Evolutionary conservation across 2,888 invertebrate genomes (phyloP).

Genomic region (Coleophora flavipennella): DNA sequence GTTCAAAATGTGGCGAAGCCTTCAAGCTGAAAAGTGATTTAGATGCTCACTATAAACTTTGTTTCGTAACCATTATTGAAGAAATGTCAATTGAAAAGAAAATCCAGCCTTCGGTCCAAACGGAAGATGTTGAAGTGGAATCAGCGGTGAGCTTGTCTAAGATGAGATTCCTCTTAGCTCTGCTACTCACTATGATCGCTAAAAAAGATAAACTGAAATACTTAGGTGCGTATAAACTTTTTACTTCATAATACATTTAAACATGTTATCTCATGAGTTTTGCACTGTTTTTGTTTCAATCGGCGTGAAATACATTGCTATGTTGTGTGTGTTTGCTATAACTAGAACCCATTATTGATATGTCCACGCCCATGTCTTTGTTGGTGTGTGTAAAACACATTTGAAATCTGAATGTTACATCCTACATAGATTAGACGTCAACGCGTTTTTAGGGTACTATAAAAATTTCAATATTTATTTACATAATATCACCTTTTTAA

Average conservation of each 20-base stretch:
- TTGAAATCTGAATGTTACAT: too few relatives aligned
- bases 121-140: constrained; percentile 51
- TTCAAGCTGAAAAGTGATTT: constrained; percentile 84
- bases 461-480: too few relatives aligned
- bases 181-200: constrained; percentile 86
- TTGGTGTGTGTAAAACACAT: too few relatives aligned
- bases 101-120: constrained; percentile 30
- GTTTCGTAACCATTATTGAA: constrained; percentile 39
- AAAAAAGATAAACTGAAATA: constrained; percentile 83
- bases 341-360: constrained; percentile 20
- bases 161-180: constrained; percentile 85
- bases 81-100: constrained; percentile 35
- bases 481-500: too few relatives aligned
- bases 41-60: constrained; percentile 74
- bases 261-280: constrained; percentile 32
- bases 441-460: not conserved
- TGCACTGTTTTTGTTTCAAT: constrained; percentile 48
- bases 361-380: constrained; percentile 14
- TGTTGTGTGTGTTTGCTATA: constrained; percentile 28
- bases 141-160: constrained; percentile 78
- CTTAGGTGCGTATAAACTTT: constrained; percentile 75
- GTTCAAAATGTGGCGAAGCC: constrained; percentile 79
- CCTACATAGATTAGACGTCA: constrained; percentile 2
- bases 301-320: constrained; percentile 56
- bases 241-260: constrained; percentile 12